Base-by-base conservation (phyloP, 2,113 vertebrate genomes). In the Dromiciops gliroides region DNA sequence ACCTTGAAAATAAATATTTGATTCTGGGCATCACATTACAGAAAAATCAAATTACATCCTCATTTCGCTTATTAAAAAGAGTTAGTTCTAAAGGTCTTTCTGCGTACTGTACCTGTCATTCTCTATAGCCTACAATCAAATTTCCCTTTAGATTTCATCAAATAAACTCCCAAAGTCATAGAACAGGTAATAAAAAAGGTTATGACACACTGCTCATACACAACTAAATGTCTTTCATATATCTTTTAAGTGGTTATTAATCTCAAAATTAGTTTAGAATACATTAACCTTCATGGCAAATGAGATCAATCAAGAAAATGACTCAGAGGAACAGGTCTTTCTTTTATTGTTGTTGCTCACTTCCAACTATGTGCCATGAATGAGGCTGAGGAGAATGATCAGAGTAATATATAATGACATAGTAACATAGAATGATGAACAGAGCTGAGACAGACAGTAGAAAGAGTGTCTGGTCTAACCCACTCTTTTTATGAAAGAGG, bases 281-380 rank as follows among this genome's bases (percentile, higher is more conserved):
- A 96, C 97, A 98, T 99, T 98, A 99, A 98, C 98, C 98, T 99
- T 99, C 98, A 98, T 98, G 98, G 97, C 97, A 98, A 98, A 98
- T 98, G 98, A 98, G 97, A 98, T 98, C 98, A 98, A 98, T 98
- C 98, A 98, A 94, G 97, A 97, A 98, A 98, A 98, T 96, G 95
- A 98, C 97, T 99, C 97, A 97, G 89, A 96, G 97, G 93, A 83
- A 89, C 94, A 94, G 91, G 51, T 93, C 95, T 97, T n/a, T 94
- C 95, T 98, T 97, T 97, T 96, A 97, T 94, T 96, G 47, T 47
- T 95, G 83, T 95, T 94, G 95, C 92, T 89, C 51, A 28, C 97
- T 95, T 91, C 3, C 1, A 60, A 44, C 60, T 16, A 49, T 50
- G 95, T 89, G 92, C 92, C 92, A 96, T 50, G 97, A 96, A 97